Conservation (phyloP, 2,797 vertebrate genomes). For the Pseudochirops cupreus region DNA sequence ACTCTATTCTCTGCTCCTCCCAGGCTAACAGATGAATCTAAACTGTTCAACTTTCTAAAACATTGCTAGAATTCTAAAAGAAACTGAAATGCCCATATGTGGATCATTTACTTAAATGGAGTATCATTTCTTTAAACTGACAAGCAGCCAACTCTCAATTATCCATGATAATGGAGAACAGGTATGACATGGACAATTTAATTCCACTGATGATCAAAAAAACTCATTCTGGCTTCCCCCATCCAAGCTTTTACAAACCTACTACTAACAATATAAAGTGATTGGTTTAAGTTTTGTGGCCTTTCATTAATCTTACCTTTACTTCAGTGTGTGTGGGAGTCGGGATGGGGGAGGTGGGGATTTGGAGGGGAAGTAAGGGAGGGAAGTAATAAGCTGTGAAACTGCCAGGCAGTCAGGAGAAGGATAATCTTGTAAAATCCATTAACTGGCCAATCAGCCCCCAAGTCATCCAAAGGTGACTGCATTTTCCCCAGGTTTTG, state of each 20-base stretch:
- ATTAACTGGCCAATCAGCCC: constrained; percentile 15
- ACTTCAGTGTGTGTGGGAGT: background rate
- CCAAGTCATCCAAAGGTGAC: constrained; percentile 2
- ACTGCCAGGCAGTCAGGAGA: background rate
- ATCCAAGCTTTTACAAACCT: constrained; percentile 32
- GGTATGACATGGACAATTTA: constrained; percentile 18
- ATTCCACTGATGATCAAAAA: constrained; percentile 48
- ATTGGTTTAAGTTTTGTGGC: constrained; percentile 24
- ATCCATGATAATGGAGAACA: constrained; percentile 35
- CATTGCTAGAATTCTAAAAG: constrained; percentile 10
- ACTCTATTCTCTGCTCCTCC: constrained; percentile 31
- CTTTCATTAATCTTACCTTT: constrained; percentile 33
- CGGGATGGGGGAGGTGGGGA: background rate
- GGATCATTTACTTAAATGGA: constrained; percentile 65
- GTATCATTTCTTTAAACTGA: constrained; percentile 41
- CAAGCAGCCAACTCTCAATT: constrained; percentile 62
- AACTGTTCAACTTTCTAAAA: constrained; percentile 61
- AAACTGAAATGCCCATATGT: constrained; percentile 62
- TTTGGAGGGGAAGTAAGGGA: background rate
- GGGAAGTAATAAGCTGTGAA: constrained; percentile 19
- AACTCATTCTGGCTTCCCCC: constrained; percentile 41
- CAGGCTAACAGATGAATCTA: constrained; percentile 58
- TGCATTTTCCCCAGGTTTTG: background rate
- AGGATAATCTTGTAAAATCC: constrained; percentile 7
- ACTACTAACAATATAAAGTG: constrained; percentile 34